Evolutionary conservation across 1,140 invertebrate species (phyloP).

Genomic region (Megalopta genalis): DNA sequence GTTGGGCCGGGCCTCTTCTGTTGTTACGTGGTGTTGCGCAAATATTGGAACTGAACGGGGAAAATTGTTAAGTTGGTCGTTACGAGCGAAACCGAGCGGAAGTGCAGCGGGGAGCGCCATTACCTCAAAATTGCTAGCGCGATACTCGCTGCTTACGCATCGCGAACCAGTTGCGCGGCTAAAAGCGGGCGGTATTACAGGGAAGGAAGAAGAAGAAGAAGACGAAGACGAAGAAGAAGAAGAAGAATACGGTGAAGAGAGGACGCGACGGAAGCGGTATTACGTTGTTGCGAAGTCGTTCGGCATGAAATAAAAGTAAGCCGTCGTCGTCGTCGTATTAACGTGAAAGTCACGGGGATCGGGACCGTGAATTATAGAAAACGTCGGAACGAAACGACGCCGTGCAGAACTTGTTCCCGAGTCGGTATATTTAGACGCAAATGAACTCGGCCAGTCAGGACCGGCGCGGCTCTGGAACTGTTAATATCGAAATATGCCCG

Average conservation of each 20-base stretch:
- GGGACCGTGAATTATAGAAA: background rate
- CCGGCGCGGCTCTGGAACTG: too few species aligned
- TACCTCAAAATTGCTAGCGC: slow-evolving; percentile 23
- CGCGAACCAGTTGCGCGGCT: slow-evolving; percentile 2
- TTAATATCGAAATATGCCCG: too few species aligned
- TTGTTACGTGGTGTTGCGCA: background rate
- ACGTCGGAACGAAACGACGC: background rate
- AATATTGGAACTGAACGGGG: slow-evolving; percentile 4
- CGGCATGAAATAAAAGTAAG: background rate
- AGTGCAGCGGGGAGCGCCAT: slow-evolving; percentile 1
- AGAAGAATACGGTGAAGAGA: too few species aligned
- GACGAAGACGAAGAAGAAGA: too few species aligned
- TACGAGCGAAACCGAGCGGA: background rate
- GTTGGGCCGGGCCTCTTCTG: background rate
- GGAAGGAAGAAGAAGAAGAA: background rate
- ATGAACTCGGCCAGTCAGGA: background rate
- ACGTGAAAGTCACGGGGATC: background rate
- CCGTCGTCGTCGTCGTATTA: background rate
- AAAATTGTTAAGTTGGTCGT: slow-evolving; percentile 3
- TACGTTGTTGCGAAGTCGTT: background rate
- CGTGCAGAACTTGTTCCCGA: background rate
- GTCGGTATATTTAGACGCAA: background rate
- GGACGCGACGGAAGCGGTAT: slow-evolving; percentile 3
- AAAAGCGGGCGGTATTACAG: background rate
- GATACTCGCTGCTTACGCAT: background rate